Evolutionary conservation across 2,888 invertebrate species (phyloP), one percentile per base, ranked within the genome.

Genomic region (Ypsolopha scabrella): DNA sequence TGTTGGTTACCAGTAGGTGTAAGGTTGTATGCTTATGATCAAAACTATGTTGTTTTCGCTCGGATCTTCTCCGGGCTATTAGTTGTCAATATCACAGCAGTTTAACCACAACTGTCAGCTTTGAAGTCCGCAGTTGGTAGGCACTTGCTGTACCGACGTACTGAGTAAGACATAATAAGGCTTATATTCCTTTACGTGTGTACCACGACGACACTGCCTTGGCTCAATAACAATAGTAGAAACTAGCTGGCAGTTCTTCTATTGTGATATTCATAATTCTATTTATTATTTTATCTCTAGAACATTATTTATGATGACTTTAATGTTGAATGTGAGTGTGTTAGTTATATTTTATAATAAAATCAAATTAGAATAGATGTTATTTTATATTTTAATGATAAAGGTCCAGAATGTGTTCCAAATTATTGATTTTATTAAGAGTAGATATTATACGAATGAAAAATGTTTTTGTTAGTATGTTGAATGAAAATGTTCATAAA

Each of bases 201-300:
- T 24, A 24, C 24, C 4, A 24, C 13, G 8, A 6, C n/a, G 1
- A 7, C 11, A 11, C 11, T 11, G 41, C 11, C 13, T 7, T 14
- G 37, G 14, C 47, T 34, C 8, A 14, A 38, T 37, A 14, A 36
- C 8, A 14, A 38, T 37, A 14, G 47, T 38, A 47, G 47, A 65
- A 63, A 65, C 63, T 66, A 65, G 78, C 80, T 81, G 85, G 74
- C 83, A 80, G 81, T 79, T 79, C 68, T 64, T 76, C 82, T 85
- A 79, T 76, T 86, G 86, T 86, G 86, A 85, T 86, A 83, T 85
- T 83, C 68, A 83, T 82, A 80, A 80, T 80, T 77, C 62, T 80
- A 80, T 85, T 82, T 82, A 80, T 81, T 76, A 74, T 72, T 75
- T 71, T 75, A 24, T 65, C 75, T 72, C 66, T 78, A 80, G 76